Base-by-base conservation (phyloP, 2,888 invertebrate species). In the Melangyna quadrimaculata region DNA sequence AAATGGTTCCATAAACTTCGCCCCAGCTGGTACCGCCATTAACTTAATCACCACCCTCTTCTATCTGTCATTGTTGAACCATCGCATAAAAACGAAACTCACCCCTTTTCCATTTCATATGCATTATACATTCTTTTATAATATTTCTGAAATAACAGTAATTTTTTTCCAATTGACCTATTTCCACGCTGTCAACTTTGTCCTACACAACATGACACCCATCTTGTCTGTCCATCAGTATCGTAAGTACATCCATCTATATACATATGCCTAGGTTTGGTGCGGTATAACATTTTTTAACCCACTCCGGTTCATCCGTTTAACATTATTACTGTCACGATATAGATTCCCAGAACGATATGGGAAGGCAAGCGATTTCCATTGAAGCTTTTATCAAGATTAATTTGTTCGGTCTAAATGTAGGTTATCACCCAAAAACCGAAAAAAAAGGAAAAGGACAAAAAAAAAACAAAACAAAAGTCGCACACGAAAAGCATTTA, bases 371-470 rank as follows among this genome's bases (percentile, higher is more conserved):
- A 72, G 29, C 77, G 82, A 83, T 67, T 83, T 59, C 70, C 69
- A 78, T 74, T 71, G 79, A 84, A 79, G 83, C 83, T 84, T 84
- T 84, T 84, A 84, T 84, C 83, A 67, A 59, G 78, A 84, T 84
- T 84, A 84, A 79, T 84, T 84, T 70, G 65, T 65, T 65, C 14
- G 19, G 45, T 65, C 45, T 19, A 32, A 65, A 65, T 45, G 29
- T 65, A 65, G 65, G 65, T 45, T 65, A 45, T 45, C 65, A 45
- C 14, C 40, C n/a, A 37, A 22, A 22, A 24, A 29, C 5, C 5
- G 9, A 19, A 19, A 10, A 19, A 24, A 51, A 24, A 12, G 6
- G 14, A 7, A n/a, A n/a, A n/a, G n/a, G n/a, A 19, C 17, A 12
- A 43, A 40, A n/a, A 61, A 37, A 27, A 63, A 40, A n/a, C 9